Conservation (phyloP, 2,888 invertebrate species). For the Bibio marci region DNA sequence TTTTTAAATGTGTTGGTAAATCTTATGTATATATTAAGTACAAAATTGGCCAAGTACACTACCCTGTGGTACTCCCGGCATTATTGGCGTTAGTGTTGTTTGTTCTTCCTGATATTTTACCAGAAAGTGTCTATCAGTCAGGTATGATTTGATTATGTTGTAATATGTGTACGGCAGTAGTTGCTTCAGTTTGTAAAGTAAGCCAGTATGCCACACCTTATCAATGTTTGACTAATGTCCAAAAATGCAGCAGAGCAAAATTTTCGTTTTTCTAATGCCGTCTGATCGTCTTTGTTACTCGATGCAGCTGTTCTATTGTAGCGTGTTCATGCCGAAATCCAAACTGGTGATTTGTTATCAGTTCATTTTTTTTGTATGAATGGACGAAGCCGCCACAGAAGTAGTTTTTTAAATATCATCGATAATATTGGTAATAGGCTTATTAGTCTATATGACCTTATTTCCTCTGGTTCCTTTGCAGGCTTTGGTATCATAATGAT, state of each 20-base stretch:
- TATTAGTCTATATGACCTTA: no score
- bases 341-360: neutral
- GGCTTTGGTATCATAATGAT: slow-evolving; percentile 2
- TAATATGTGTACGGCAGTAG: neutral
- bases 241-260: slow-evolving; percentile 3
- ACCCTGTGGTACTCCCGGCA: slow-evolving; percentile 10
- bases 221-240: slow-evolving; percentile 3
- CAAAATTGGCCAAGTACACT: slow-evolving; percentile 12
- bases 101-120: slow-evolving; percentile 3
- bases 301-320: neutral
- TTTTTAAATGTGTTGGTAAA: slow-evolving; percentile 6
- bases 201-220: neutral
- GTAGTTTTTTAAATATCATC: slow-evolving; percentile 5
- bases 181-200: neutral
- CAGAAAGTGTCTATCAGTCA: slow-evolving; percentile 4
- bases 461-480: no score
- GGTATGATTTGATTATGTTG: slow-evolving; percentile 4
- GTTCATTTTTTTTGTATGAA: neutral
- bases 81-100: neutral
- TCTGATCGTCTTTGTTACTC: neutral
- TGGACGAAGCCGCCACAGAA: neutral
- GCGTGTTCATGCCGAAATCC: neutral
- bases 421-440: neutral
- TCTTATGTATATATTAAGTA: slow-evolving; percentile 11
- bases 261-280: no score